Evolutionary conservation across 2,113 vertebrate species (phyloP).

Genomic region (Hippocampus comes): DNA sequence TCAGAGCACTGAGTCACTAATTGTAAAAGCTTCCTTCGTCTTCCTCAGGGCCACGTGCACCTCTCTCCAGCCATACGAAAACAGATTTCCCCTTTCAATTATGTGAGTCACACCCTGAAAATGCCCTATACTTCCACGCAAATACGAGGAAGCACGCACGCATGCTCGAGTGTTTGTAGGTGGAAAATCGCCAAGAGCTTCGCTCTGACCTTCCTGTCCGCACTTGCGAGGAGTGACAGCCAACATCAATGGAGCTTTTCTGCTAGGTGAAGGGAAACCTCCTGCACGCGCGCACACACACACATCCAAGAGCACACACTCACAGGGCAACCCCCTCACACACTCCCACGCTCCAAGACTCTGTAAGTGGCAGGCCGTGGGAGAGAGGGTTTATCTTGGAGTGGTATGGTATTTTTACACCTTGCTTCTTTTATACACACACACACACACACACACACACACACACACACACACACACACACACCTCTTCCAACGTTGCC

Average conservation of each 20-base stretch:
- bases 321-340: conserved; percentile 55
- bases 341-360: conserved; percentile 63
- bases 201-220: conserved; percentile 57
- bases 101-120: conserved; percentile 57
- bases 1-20: neutral
- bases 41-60: neutral
- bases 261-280: conserved; percentile 66
- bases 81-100: conserved; percentile 71
- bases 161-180: conserved; percentile 26
- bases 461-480: conserved; percentile 20
- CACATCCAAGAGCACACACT: conserved; percentile 27
- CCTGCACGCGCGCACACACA: conserved; percentile 31
- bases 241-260: conserved; percentile 74
- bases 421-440: conserved; percentile 30
- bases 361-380: conserved; percentile 69
- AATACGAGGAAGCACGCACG: conserved; percentile 52
- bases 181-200: conserved; percentile 69
- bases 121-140: conserved; percentile 55
- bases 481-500: conserved; percentile 7
- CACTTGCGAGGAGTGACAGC: conserved; percentile 55
- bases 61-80: conserved; percentile 36
- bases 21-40: neutral
- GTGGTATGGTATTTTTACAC: conserved; percentile 69
- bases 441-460: conserved; percentile 19
- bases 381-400: conserved; percentile 74